Percentiles rank a stretch among this genome's conserved stretches.
Evolutionary conservation across 2,797 vertebrate species (phyloP).

Genomic region (Hafferia zeledoni): DNA sequence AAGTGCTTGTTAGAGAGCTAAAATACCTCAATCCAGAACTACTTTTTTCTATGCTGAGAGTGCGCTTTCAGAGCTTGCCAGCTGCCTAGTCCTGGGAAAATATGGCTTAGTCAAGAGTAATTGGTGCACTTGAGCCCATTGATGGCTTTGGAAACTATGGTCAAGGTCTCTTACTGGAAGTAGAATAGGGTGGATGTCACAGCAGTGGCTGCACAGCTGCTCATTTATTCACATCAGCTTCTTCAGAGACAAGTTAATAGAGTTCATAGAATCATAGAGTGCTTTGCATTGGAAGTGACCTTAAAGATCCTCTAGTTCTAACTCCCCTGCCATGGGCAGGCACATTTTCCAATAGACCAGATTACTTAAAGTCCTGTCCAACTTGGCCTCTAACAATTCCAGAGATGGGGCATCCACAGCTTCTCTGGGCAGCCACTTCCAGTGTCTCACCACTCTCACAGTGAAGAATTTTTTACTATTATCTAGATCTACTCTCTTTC

Average conservation of each 20-base stretch:
- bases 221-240: not conserved
- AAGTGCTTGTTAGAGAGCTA: not conserved
- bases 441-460: not conserved
- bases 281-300: not conserved
- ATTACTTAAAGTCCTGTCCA: not conserved
- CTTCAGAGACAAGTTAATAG: not conserved
- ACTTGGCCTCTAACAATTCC: not conserved
- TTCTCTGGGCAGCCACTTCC: not conserved
- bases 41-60: not conserved
- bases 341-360: not conserved
- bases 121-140: not conserved
- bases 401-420: not conserved
- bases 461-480: not conserved
- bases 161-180: not conserved
- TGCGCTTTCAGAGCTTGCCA: not conserved
- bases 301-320: not conserved
- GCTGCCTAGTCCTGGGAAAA: not conserved
- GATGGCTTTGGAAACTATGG: not conserved
- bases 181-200: not conserved
- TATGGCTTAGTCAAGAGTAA: accelerated
- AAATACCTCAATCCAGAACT: not conserved
- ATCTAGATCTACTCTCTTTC: not conserved
- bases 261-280: not conserved
- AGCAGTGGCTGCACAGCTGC: not conserved
- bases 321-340: not conserved